Evolutionary conservation across 2,888 invertebrate genomes (phyloP), one percentile per base, ranked within the genome.

Genomic region (Trisateles emortualis): DNA sequence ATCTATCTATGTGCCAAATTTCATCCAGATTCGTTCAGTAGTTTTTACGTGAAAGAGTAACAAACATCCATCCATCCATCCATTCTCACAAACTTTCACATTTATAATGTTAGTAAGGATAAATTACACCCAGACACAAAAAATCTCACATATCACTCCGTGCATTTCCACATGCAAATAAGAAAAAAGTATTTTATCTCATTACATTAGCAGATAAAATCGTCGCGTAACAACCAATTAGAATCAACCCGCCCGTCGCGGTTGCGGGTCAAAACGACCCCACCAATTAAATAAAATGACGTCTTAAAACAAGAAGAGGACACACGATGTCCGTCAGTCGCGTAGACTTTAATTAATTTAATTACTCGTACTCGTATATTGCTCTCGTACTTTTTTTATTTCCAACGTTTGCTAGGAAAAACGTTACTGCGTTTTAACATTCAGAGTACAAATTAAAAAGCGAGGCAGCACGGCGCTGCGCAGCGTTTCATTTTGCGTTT

Each of bases 331-430:
- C 70, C 71, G 72, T 75, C 75, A 72, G 75, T 59, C 67, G 68
- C 72, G 78, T 64, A 69, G 65, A 64, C 65, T 82, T 77, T 86
- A 84, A 87, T 87, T 85, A 82, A 84, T 77, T 84, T 82, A 79
- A 80, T 79, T 77, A 79, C 70, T 63, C 58, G 52, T 62, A 65
- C 45, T 58, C 64, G 57, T 70, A 68, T 69, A 71, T 64, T 61
- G 59, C 64, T 62, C 38, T 41, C 46, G 30, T 62, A 49, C 38
- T 62, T 59, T 72, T 40, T 75, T 68, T 69, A 71, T 70, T 68
- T 63, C 42, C 47, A 52, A 57, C 58, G 58, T 65, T 72, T 66
- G 64, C 60, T 58, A 62, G 50, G 49, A 55, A 46, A 51, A 64
- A 62, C 56, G 59, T 62, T 39, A 61, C 50, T 60, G 50, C 47